These are phyloP conservation scores for Eurytemora carolleeae DNA, from an alignment of 1,140 invertebrate genomes.

Conservation along the genomic window DNA sequence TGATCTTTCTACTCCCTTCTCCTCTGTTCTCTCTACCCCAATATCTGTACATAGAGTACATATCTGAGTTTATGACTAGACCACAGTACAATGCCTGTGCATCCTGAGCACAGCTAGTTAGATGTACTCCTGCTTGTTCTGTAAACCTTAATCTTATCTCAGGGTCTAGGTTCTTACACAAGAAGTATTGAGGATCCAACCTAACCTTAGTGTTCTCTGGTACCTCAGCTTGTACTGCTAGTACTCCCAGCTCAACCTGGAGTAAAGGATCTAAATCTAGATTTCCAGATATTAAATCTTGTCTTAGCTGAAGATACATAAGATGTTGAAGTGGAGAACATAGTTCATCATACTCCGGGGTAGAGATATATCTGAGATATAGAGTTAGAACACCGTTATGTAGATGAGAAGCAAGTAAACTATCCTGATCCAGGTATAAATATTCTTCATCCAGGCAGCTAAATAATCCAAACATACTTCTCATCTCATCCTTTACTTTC, in stretches of 20 bases:
- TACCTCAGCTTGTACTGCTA: neutral
- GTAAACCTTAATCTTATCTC: neutral
- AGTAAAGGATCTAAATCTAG: neutral
- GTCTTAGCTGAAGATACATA: neutral
- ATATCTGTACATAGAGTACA: neutral
- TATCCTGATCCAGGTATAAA: neutral
- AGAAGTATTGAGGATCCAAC: neutral
- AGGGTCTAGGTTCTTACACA: neutral
- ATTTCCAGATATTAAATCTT: neutral
- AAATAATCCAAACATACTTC: neutral
- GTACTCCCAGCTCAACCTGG: neutral
- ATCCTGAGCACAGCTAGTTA: neutral
- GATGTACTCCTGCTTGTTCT: neutral
- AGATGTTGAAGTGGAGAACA: neutral
- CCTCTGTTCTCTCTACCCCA: neutral
- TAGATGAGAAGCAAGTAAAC: neutral
- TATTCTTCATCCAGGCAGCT: neutral
- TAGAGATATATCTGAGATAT: neutral
- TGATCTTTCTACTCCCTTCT: neutral
- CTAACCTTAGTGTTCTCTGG: neutral
- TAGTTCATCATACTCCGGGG: neutral
- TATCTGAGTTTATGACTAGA: neutral
- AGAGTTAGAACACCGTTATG: neutral
- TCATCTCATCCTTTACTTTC: neutral
- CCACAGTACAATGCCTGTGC: neutral